These are phyloP conservation scores for Drosophila subobscura DNA, from an alignment of 1,140 invertebrate species.

Conservation along the genomic window DNA sequence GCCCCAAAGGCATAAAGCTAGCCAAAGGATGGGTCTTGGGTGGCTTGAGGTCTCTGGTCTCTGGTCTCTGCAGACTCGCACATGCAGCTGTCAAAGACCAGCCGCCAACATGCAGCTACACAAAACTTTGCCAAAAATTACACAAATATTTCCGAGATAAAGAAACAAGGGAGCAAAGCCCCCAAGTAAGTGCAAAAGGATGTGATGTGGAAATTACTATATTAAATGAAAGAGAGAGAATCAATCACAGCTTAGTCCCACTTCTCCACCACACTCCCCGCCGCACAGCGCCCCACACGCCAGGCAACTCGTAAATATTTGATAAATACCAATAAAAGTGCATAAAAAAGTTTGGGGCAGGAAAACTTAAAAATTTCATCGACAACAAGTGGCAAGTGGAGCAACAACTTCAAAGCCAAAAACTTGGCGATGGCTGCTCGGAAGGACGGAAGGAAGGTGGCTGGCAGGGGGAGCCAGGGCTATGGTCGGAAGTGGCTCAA, in stretches of 20 bases:
- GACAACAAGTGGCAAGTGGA: slow-evolving; percentile 20
- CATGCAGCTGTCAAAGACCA: slow-evolving; percentile 71
- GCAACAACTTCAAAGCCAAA: slow-evolving; percentile 52
- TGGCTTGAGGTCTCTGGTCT: neutral
- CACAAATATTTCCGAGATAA: neutral
- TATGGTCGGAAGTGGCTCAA: slow-evolving; percentile 71
- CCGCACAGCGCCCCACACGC: too few relatives aligned
- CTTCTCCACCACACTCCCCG: too few relatives aligned
- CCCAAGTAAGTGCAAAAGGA: too few relatives aligned
- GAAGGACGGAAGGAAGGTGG: neutral
- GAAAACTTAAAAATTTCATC: slow-evolving; percentile 61
- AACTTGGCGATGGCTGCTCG: neutral
- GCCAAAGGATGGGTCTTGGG: neutral
- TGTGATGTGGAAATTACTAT: too few relatives aligned
- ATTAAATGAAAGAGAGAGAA: too few relatives aligned
- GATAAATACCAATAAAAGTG: slow-evolving; percentile 67
- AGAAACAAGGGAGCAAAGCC: too few relatives aligned
- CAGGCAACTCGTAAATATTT: slow-evolving; percentile 64
- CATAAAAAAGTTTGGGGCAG: slow-evolving; percentile 55
- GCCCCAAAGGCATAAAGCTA: slow-evolving; percentile 3
- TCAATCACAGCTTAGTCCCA: too few relatives aligned
- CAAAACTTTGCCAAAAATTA: slow-evolving; percentile 25
- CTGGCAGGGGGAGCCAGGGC: slow-evolving; percentile 4
- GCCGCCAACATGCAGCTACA: slow-evolving; percentile 48
- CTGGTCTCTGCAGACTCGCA: neutral